Evolutionary conservation across 2,797 vertebrate genomes (phyloP).

Genomic region (Pteronotus mesoamericanus): DNA sequence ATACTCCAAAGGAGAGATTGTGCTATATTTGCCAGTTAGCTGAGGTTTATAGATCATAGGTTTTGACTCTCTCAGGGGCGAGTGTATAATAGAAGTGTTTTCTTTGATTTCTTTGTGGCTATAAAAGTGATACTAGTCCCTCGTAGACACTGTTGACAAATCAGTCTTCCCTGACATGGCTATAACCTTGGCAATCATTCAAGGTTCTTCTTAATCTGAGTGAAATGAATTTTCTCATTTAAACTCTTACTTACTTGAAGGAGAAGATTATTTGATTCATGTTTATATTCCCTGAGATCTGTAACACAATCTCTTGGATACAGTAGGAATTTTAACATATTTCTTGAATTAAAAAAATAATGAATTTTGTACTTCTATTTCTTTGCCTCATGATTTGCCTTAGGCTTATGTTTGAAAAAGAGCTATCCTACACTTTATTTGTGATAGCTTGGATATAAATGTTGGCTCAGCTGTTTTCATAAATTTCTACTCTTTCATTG

Average conservation of each 20-base stretch:
- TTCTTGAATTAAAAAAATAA: background rate
- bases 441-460: background rate
- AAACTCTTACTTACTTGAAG: background rate
- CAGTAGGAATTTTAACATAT: background rate
- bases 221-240: conserved; percentile 6
- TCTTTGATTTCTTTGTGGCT: background rate
- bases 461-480: background rate
- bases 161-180: background rate
- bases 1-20: background rate
- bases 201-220: background rate
- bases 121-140: background rate
- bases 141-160: background rate
- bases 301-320: background rate
- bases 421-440: background rate
- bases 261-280: background rate
- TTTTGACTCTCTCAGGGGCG: background rate
- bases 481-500: background rate
- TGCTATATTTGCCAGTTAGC: background rate
- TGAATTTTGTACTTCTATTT: background rate
- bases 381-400: background rate
- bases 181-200: background rate
- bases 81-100: background rate
- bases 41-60: background rate
- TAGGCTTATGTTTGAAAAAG: background rate
- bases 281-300: background rate